Base-by-base conservation (phyloP, 2,888 invertebrate species). In the Dryococelus australis region DNA sequence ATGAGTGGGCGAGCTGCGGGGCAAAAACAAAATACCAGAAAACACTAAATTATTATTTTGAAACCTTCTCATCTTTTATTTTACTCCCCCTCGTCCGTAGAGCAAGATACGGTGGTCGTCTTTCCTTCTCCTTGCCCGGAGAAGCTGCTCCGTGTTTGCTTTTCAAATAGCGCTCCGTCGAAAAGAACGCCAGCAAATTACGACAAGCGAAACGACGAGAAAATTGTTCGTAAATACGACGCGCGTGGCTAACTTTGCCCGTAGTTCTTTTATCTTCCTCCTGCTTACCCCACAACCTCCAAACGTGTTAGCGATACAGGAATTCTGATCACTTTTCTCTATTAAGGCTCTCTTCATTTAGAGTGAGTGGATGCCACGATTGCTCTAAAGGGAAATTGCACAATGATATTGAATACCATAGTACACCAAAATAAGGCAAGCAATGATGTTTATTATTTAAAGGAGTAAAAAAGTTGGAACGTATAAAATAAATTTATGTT, bases 171-270 rank as follows among this genome's bases (percentile, higher is more conserved):
- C 24, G 8, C 24, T 24, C n/a, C 2, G 65, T 65, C 24, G 20
- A 65, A 65, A 10, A 16, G 65, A 65, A 65, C 20, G 65, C 24
- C 0, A 20, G 65, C 65, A 65, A 16, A 12, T 65, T 65, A 65
- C 24, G 65, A 65, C 13, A 24, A 65, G 65, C 65, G n/a, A 65
- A 65, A 20, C n/a, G 65, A 65, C 65, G 16, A 8, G 65, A 65
- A 65, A 65, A 65, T 65, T 65, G n/a, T 3, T 65, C 65, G 65
- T 65, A 65, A 65, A 65, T 65, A 65, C 65, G n/a, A 65, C 65
- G 65, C 65, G 16, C 65, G 24, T 3, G 65, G 8, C 65, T 24
- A 16, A 24, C 65, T 65, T 24, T 8, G 20, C 0, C n/a, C 65
- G 65, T n/a, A 65, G n/a, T 65, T 65, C 6, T 65, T 24, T 6